These are phyloP conservation scores for Ceraclea dissimilis DNA, from an alignment of 2,888 invertebrate genomes.

Conservation along the genomic window DNA sequence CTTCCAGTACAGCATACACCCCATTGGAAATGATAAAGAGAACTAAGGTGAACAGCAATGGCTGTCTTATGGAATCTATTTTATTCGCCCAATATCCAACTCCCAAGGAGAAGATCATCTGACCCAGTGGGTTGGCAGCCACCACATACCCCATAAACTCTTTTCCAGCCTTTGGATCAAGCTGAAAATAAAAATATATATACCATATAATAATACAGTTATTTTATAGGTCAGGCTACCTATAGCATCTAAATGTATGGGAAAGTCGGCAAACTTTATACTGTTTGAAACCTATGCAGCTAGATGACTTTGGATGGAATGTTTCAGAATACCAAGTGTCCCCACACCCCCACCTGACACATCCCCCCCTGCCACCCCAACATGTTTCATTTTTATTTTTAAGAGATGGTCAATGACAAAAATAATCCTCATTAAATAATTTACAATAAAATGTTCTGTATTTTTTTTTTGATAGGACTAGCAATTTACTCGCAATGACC, in stretches of 20 bases:
- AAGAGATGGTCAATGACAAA: too few species aligned
- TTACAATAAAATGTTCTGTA: too few species aligned
- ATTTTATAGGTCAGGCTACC: background rate
- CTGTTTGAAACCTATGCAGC: too few species aligned
- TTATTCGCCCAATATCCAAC: slow-evolving; percentile 81
- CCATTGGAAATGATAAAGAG: slow-evolving; percentile 67
- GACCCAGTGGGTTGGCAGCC: slow-evolving; percentile 80
- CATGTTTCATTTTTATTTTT: too few species aligned
- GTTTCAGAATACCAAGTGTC: too few species aligned
- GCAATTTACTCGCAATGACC: too few species aligned
- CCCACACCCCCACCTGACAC: too few species aligned
- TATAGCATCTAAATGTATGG: background rate
- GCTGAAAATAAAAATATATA: slow-evolving; percentile 42
- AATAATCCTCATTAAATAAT: too few species aligned
- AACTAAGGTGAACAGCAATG: slow-evolving; percentile 60
- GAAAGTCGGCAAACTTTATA: background rate
- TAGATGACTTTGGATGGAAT: too few species aligned
- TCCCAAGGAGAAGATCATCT: slow-evolving; percentile 78
- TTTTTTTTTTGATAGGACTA: too few species aligned
- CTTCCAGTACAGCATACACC: slow-evolving; percentile 68
- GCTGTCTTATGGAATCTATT: slow-evolving; percentile 61
- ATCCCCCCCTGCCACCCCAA: too few species aligned
- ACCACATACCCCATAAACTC: slow-evolving; percentile 78
- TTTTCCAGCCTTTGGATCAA: slow-evolving; percentile 71
- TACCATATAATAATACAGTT: background rate